Evolutionary conservation across 2,797 vertebrate species (phyloP).

Genomic region (Xenops minutus): DNA sequence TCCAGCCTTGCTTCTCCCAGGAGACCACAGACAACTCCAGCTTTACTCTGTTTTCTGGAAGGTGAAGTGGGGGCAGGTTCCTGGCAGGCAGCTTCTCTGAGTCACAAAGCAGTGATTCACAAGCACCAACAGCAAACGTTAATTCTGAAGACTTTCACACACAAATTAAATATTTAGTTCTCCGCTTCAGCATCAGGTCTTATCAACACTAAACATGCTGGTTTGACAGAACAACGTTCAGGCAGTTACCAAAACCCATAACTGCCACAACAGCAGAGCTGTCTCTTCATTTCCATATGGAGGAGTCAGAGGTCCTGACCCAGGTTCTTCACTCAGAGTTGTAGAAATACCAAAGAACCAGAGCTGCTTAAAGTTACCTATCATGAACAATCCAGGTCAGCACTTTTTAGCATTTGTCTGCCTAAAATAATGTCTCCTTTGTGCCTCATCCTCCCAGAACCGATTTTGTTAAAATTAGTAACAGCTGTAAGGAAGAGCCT

Average conservation of each 20-base stretch:
- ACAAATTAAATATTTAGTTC: not conserved
- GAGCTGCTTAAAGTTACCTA: not conserved
- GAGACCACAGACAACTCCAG: not conserved
- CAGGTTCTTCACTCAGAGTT: not conserved
- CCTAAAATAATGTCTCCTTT: not conserved
- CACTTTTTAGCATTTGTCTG: not conserved
- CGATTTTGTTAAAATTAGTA: not conserved
- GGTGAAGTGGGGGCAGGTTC: not conserved
- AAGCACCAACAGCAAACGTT: not conserved
- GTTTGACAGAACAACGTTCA: not conserved
- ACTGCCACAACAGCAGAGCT: not conserved
- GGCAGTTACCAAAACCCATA: not conserved
- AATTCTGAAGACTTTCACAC: not conserved
- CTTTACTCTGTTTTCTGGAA: not conserved
- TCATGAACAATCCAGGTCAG: not conserved
- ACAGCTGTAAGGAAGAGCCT: not conserved
- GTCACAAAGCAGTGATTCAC: not conserved
- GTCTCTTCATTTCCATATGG: not conserved
- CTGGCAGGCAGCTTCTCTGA: not conserved
- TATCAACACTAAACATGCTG: not conserved
- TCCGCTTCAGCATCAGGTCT: not conserved
- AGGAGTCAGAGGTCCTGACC: no score
- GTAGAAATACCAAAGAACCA: not conserved
- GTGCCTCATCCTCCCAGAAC: not conserved
- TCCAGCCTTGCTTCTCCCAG: not conserved